These are phyloP conservation scores for Acropora yongei DNA, from an alignment of 64 coral and sea anemone genomes.

Conservation along the genomic window DNA sequence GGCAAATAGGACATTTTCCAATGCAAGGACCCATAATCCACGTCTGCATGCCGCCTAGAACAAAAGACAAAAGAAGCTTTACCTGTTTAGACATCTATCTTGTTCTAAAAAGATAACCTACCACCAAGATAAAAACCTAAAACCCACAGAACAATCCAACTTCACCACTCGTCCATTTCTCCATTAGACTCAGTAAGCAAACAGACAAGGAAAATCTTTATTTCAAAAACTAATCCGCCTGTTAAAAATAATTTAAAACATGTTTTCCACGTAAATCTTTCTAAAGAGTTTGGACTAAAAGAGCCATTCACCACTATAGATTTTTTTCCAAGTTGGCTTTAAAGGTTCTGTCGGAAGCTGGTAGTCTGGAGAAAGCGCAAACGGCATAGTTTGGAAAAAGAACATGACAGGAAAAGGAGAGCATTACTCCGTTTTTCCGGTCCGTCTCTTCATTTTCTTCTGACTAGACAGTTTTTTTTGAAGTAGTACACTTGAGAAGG, in stretches of 20 bases:
- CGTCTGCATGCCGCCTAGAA: no score
- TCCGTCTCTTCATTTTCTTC: background rate
- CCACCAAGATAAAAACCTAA: background rate
- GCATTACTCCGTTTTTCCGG: background rate
- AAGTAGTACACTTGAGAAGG: background rate
- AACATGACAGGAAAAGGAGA: background rate
- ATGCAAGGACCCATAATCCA: no score
- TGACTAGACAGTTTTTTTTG: background rate
- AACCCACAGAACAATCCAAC: background rate
- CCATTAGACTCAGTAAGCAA: background rate
- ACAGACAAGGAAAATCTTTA: background rate
- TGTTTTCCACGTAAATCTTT: background rate
- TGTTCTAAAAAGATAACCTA: no score
- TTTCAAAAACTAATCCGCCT: slow-evolving; percentile 25
- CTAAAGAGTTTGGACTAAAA: background rate
- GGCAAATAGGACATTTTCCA: no score
- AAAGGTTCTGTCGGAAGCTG: no score
- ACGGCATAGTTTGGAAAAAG: no score
- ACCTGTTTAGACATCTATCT: no score
- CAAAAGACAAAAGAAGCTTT: no score
- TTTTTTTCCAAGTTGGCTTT: background rate
- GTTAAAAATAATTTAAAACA: slow-evolving; percentile 4
- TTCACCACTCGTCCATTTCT: background rate
- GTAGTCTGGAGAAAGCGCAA: no score
- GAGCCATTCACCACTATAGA: background rate